Conservation (phyloP, 2,888 invertebrate genomes). For the Nymphalis polychloros region DNA sequence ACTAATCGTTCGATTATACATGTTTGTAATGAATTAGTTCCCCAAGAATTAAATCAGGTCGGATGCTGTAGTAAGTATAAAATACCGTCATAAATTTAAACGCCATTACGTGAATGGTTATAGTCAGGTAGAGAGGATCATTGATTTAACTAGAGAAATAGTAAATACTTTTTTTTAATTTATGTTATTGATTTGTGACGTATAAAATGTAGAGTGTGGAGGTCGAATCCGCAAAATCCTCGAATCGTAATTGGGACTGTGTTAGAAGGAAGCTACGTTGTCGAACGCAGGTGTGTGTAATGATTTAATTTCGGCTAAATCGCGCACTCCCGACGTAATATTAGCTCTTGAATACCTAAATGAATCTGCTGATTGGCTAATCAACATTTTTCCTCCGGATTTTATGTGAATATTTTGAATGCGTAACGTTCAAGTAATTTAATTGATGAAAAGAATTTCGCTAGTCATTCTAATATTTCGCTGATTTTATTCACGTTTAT, state of each 20-base stretch:
- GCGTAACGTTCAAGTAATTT: slow-evolving; percentile 10
- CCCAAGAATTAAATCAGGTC: slow-evolving; percentile 36
- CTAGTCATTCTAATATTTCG: not conserved
- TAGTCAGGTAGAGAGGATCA: slow-evolving; percentile 13
- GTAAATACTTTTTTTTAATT: not conserved
- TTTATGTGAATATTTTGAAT: slow-evolving; percentile 22
- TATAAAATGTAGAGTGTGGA: slow-evolving; percentile 13
- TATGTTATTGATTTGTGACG: not conserved
- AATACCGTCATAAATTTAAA: slow-evolving; percentile 34
- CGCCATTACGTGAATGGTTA: slow-evolving; percentile 27
- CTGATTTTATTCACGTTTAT: too few relatives aligned
- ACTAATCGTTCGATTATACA: slow-evolving; percentile 71
- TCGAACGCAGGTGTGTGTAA: slow-evolving; percentile 67
- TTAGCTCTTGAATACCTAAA: slow-evolving; percentile 55
- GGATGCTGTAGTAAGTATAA: slow-evolving; percentile 24
- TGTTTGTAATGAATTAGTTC: slow-evolving; percentile 48
- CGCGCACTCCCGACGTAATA: slow-evolving; percentile 49
- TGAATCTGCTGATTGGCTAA: slow-evolving; percentile 50
- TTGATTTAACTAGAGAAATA: slow-evolving; percentile 15
- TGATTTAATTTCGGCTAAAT: slow-evolving; percentile 70
- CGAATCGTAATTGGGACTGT: slow-evolving; percentile 51
- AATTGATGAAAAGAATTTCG: slow-evolving; percentile 15
- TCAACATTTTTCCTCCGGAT: slow-evolving; percentile 41
- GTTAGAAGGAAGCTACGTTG: slow-evolving; percentile 48
- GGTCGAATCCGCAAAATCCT: slow-evolving; percentile 48